Base-by-base conservation (phyloP, 92 coral and sea anemone genomes). In the Palythoa grandis region DNA sequence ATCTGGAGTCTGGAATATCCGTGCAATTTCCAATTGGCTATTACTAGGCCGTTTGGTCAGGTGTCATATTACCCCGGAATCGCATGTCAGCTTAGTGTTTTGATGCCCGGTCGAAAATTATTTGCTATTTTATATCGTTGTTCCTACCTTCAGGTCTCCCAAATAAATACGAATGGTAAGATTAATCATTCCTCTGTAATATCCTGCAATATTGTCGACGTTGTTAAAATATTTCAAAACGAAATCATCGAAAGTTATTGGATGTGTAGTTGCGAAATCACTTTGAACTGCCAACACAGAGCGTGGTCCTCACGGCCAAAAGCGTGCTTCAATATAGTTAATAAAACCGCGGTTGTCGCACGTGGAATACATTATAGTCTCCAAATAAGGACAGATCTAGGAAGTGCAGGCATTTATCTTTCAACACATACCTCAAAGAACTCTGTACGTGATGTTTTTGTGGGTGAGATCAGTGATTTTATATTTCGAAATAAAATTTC, bases 361-460 rank as follows among this genome's bases (percentile, higher is more conserved):
- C 35, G 29, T 57, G 82, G 69, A 77, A 57, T 77, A 77, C 29
- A 57, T 56, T 57, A 77, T 53, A 35, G 82, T 56, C 52, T 40
- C 70, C 66, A 77, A 57, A 77, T 77, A 77, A 77, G 70, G 70
- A 22, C 70, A 56, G 48, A 77, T 77, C 5, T 56, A 35, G 82
- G 82, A 77, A 57, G 82, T 77, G 56, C 69, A 29, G 50, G 82
- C 50, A 77, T 77, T 77, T 57, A 57, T 56, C 70, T 77, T 77
- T 77, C 82, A 53, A 77, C 70, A 57, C 82, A 56, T 77, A 77
- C 82, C 82, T 77, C 69, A 57, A 77, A 77, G 69, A 77, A 77
- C 82, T 15, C 15, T 77, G 70, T 77, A 57, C 70, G 82, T 77
- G 69, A 52, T 9, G 50, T 74, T 16, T 3, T 72, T 72, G 77